Percentiles rank a stretch among this genome's conserved stretches.
phyloP scores from a whole-genome alignment of 2,888 invertebrate species.

The Brenthis daphne region DNA sequence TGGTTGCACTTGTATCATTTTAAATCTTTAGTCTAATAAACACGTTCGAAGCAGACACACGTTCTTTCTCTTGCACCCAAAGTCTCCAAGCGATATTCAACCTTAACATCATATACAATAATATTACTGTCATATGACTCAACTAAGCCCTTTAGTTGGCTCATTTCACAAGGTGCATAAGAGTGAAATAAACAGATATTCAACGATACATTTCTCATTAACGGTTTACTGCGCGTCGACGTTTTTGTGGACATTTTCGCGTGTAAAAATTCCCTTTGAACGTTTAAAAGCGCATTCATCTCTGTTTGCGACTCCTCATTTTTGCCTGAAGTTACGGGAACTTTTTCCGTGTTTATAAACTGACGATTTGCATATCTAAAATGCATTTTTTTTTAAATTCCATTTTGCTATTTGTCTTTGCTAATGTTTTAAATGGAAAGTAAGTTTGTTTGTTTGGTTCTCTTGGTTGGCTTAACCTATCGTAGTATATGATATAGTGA shows the following conservation, averaged over 20 bases:
- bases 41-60: too few species aligned
- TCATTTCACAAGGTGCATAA: neutral
- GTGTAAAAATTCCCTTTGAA: constrained; percentile 36
- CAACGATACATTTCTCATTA: constrained; percentile 28
- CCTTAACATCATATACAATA: too few species aligned
- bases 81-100: too few species aligned
- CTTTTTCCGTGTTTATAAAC: constrained; percentile 20
- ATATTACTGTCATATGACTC: too few species aligned
- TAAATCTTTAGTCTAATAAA: too few species aligned
- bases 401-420: too few species aligned
- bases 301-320: constrained; percentile 34
- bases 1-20: too few species aligned
- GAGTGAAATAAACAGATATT: constrained; percentile 10
- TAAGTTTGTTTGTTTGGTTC: too few species aligned
- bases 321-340: constrained; percentile 18
- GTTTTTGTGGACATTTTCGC: constrained; percentile 26
- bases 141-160: neutral
- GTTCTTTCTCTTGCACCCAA: too few species aligned
- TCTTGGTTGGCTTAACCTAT: too few species aligned
- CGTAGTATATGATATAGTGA: too few species aligned
- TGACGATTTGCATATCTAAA: neutral
- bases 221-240: constrained; percentile 17
- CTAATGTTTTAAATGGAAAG: too few species aligned
- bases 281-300: constrained; percentile 37
- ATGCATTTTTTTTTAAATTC: neutral